A percentile compares a stretch with the other conserved stretches of the same genome.
These are phyloP conservation scores for Agrilus biguttatus DNA, from an alignment of 2,888 invertebrate species.

Conservation along the genomic window DNA sequence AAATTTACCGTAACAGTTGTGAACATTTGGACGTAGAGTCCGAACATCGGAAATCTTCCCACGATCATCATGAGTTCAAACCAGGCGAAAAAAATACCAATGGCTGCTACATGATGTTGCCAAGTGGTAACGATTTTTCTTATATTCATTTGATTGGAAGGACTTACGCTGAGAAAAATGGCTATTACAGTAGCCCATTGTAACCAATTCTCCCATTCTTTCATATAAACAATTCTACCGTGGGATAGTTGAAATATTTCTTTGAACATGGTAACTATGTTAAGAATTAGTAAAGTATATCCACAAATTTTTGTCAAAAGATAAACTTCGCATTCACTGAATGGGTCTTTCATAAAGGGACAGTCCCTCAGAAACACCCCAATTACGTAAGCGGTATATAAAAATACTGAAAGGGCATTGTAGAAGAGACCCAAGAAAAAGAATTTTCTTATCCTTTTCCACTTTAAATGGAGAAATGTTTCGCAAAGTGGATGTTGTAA, in stretches of 20 bases:
- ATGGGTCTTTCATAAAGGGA: slow-evolving; percentile 12
- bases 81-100: slow-evolving; percentile 70
- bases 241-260: slow-evolving; percentile 69
- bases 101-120: slow-evolving; percentile 69
- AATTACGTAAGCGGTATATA: slow-evolving; percentile 59
- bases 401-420: slow-evolving; percentile 58
- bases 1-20: slow-evolving; percentile 73
- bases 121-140: slow-evolving; percentile 34
- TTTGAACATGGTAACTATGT: slow-evolving; percentile 49
- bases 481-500: slow-evolving; percentile 74
- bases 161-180: slow-evolving; percentile 51
- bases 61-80: slow-evolving; percentile 74
- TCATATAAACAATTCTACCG: slow-evolving; percentile 54
- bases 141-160: slow-evolving; percentile 15
- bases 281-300: slow-evolving; percentile 47
- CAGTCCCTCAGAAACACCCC: slow-evolving; percentile 43
- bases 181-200: slow-evolving; percentile 64
- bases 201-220: slow-evolving; percentile 75
- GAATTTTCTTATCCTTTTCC: slow-evolving; percentile 69
- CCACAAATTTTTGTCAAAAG: slow-evolving; percentile 27
- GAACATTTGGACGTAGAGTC: slow-evolving; percentile 79
- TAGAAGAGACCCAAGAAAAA: slow-evolving; percentile 66
- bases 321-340: slow-evolving; percentile 17
- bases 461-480: slow-evolving; percentile 71
- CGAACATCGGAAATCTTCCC: slow-evolving; percentile 73